Evolutionary conservation across 2,797 vertebrate species (phyloP).

Genomic region (Hybognathus amarus): DNA sequence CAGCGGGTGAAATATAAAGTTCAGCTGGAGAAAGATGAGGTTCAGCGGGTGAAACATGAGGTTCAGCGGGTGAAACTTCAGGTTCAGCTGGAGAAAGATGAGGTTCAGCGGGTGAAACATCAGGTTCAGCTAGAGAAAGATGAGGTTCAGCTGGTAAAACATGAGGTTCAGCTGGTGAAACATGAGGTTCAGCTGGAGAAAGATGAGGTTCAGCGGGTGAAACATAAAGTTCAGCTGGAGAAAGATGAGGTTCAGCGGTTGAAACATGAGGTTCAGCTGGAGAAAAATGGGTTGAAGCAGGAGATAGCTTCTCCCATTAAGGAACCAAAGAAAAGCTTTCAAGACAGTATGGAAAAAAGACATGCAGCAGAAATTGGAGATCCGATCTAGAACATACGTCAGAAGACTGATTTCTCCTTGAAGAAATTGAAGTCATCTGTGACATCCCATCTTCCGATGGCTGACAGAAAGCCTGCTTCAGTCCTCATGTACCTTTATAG

Average conservation of each 20-base stretch:
- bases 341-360: not conserved
- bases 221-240: too few relatives aligned
- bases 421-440: not conserved
- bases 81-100: too few relatives aligned
- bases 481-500: conserved; percentile 5
- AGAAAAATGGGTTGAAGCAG: too few relatives aligned
- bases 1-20: not conserved
- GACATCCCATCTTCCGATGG: too few relatives aligned
- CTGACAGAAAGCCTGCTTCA: not conserved
- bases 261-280: too few relatives aligned
- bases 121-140: too few relatives aligned
- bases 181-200: too few relatives aligned
- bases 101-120: not conserved
- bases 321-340: not conserved
- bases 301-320: not conserved
- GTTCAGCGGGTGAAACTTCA: not conserved
- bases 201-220: not conserved
- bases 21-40: not conserved
- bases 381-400: not conserved
- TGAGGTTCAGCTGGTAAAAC: not conserved
- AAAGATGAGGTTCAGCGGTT: not conserved
- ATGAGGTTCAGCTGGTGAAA: not conserved
- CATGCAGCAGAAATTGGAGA: too few relatives aligned
- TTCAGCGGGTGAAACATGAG: not conserved
- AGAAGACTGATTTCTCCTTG: not conserved